Percentiles rank a stretch among this genome's conserved stretches.
Conservation (phyloP, 2,113 vertebrate species). For the Tetrao urogallus region DNA sequence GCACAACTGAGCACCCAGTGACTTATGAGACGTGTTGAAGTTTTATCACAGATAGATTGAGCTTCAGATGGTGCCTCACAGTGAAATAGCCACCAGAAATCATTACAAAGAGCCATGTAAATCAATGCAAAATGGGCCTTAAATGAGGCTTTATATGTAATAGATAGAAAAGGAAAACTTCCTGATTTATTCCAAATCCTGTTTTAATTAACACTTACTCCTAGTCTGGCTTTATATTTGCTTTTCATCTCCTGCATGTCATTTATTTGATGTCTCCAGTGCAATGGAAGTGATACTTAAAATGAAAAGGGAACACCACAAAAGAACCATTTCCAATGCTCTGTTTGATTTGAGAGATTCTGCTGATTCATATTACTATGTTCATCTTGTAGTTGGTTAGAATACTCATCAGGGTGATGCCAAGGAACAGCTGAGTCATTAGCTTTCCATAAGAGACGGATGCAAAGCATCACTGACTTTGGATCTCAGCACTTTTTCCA, state of each 20-base stretch:
- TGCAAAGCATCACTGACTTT: neutral
- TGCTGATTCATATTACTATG: neutral
- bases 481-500: neutral
- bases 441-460: neutral
- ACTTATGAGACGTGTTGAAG: neutral
- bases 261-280: neutral
- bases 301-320: neutral
- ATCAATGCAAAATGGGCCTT: neutral
- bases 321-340: neutral
- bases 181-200: conserved; percentile 16
- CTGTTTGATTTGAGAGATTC: neutral
- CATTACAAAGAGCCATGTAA: neutral
- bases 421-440: neutral
- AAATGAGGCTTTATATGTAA: neutral
- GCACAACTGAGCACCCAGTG: neutral
- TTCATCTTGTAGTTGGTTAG: neutral
- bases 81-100: neutral
- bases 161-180: conserved; percentile 1
- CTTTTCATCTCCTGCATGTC: conserved; percentile 16
- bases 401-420: neutral
- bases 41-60: neutral
- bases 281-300: neutral
- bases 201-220: conserved; percentile 52
- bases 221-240: conserved; percentile 10
- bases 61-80: neutral